Evolutionary conservation across 1,140 invertebrate genomes (phyloP).

Genomic region (Neodiprion lecontei): DNA sequence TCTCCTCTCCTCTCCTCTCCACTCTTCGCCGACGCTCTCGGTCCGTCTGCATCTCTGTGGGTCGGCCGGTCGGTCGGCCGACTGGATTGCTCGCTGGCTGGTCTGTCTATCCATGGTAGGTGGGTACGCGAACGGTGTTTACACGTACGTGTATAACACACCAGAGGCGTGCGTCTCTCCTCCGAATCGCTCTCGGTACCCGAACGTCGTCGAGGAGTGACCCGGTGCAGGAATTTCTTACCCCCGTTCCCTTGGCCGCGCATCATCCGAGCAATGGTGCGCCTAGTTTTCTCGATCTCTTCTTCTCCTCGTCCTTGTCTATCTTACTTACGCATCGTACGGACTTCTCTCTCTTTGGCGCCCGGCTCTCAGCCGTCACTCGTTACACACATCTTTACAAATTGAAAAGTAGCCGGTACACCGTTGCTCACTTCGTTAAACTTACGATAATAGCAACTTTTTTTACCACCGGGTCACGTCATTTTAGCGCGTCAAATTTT

Average conservation of each 20-base stretch:
- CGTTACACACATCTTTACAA: neutral
- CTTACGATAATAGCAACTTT: too few species aligned
- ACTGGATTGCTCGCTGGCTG: too few species aligned
- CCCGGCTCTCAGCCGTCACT: constrained; percentile 14
- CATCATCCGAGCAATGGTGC: neutral
- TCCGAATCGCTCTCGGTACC: neutral
- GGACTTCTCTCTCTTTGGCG: neutral
- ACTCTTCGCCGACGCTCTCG: constrained; percentile 21
- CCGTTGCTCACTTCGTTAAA: too few species aligned
- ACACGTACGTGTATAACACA: neutral
- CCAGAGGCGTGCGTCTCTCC: neutral
- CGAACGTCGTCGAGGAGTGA: neutral
- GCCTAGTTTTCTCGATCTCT: neutral
- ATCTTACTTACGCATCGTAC: neutral
- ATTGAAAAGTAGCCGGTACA: neutral
- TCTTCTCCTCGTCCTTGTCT: constrained; percentile 9
- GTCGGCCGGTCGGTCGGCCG: constrained; percentile 34
- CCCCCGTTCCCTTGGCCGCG: constrained; percentile 28
- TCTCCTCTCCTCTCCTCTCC: constrained; percentile 27
- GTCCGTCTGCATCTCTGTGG: constrained; percentile 15
- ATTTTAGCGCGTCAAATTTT: too few species aligned
- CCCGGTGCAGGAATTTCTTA: constrained; percentile 12
- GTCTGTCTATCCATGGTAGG: constrained; percentile 30
- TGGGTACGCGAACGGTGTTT: neutral
- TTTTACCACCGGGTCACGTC: too few species aligned